Base-by-base conservation (phyloP, 1,140 invertebrate genomes). In the Metopolophium dirhodum region DNA sequence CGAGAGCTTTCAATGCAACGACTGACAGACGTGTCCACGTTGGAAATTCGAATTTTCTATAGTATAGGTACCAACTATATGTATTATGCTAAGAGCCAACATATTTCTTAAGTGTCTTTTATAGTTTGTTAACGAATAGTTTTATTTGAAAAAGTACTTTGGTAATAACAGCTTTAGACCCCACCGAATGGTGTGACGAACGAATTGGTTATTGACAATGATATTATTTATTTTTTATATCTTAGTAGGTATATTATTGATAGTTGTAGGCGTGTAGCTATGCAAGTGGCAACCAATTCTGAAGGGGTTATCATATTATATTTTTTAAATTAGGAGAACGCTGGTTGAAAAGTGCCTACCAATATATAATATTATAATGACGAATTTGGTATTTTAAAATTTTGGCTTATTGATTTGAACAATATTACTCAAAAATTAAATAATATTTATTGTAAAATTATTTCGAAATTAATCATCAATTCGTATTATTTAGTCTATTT, bases 71-170 rank as follows among this genome's bases (percentile, higher is more conserved):
- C 51, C 6, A 41, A n/a, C 14, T 77, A 68, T 68, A 11, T 83
- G 22, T 41, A 22, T 41, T 83, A 83, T 23, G 82, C 82, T 83
- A 23, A 37, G 20, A 83, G 82, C 35, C 14, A 11, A 83, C 82
- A 83, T 83, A 41, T 9, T 83, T 83, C 82, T 35, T 23, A 83
- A 83, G 82, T 83, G 82, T 83, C 41, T 83, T 37, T 83, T 83
- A 35, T 82, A 82, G 61, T 68, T 68, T 30, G 30, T 77, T 77
- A 77, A n/a, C 14, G n/a, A 77, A n/a, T 77, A 77, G 30, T 77
- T 77, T 77, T 77, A 77, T 77, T n/a, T 35, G n/a, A 77, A n/a
- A n/a, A n/a, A 77, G 61, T 77, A 77, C 14, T 77, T n/a, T 77
- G 30, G 14, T 77, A 77, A n/a, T 77, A 77, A 77, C 61, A 77